Base-by-base conservation (phyloP, 2,113 vertebrate genomes). In the Sebastes fasciatus region DNA sequence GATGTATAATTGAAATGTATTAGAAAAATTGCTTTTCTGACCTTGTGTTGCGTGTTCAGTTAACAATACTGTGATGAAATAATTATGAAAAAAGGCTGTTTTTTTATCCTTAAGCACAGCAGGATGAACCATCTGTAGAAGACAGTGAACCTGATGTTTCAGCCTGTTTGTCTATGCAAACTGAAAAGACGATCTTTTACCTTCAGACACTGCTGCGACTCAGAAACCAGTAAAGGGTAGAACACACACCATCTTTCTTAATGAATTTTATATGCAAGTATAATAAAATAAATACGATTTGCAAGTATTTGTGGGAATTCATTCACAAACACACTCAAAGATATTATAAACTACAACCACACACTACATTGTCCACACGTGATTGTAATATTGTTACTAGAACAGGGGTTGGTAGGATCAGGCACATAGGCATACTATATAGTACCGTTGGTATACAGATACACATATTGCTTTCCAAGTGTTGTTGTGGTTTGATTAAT, bases 1-100 rank as follows among this genome's bases (percentile, higher is more conserved):
- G 58, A 86, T 90, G 67, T 79, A 88, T 86, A 87, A 92, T 85
- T 92, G 62, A 91, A 90, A 88, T 73, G 46, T 60, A 65, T 85
- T 77, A 16, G 21, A 68, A 64, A 86, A 80, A 66, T 34, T 52
- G 61, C 51, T n/a, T 58, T 71, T 77, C 79, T 85, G 76, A 85
- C 85, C 74, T 63, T n/a, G 63, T 80, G 61, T 48, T 88, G 45
- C 14, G 75, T 54, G 68, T 73, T 84, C 48, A 65, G 21, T 64
- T 78, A 78, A 86, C 69, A 80, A 87, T 78, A 71, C 11, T 26
- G 55, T 8, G 12, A 78, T 77, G 0, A 79, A 91, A 89, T 75
- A 74, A 84, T 90, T 46, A 85, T 84, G 34, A 77, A 54, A 16
- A 71, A 77, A 86, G 54, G 19, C 42, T 23, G 23, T 45, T 52